Conservation (phyloP, 2,888 invertebrate species). For the Lasioglossum marginatum region DNA sequence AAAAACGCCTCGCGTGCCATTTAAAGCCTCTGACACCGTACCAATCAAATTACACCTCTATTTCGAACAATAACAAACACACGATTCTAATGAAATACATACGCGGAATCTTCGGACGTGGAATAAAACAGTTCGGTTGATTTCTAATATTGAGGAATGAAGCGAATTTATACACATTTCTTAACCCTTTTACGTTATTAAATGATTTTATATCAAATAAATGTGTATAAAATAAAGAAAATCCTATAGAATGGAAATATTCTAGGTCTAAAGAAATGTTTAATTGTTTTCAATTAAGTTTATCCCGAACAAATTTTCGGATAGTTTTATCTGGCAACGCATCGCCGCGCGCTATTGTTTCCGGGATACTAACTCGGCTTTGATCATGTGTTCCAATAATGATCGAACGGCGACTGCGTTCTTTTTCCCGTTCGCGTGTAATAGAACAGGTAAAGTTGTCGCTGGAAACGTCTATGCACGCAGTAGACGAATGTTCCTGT, state of each 20-base stretch:
- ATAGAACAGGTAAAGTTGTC: conserved; percentile 7
- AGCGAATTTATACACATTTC: too few species aligned
- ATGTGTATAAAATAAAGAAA: too few species aligned
- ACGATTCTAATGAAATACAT: background rate
- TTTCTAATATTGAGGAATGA: too few species aligned
- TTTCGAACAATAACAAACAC: background rate
- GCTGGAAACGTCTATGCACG: background rate
- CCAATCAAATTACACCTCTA: background rate
- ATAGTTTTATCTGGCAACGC: background rate
- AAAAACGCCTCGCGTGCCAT: background rate
- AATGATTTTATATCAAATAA: too few species aligned
- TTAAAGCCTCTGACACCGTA: background rate
- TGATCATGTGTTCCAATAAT: background rate
- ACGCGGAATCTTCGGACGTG: background rate
- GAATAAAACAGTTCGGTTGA: too few species aligned
- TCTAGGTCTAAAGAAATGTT: too few species aligned
- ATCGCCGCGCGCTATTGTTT: background rate
- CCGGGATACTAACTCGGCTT: background rate
- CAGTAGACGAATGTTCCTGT: background rate
- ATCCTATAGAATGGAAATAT: too few species aligned
- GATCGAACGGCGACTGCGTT: background rate
- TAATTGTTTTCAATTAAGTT: too few species aligned
- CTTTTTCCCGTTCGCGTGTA: background rate
- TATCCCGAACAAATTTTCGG: background rate
- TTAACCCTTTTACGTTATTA: too few species aligned